phyloP scores from a whole-genome alignment of 2,888 invertebrate species.

The Eubasilissa splendida region DNA sequence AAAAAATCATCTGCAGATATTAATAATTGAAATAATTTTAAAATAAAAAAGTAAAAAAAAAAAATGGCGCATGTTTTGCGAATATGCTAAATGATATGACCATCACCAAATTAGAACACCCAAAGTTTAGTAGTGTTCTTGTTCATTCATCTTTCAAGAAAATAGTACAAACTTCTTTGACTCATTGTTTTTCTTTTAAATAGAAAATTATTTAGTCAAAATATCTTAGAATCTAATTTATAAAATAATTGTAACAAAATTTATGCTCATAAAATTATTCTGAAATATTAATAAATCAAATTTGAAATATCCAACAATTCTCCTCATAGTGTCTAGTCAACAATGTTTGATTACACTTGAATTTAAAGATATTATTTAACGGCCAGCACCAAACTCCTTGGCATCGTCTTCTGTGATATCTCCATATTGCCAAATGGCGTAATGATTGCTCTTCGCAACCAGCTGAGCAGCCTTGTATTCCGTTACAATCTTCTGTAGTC shows the following conservation, averaged over 20 bases:
- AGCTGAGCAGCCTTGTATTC: slow-evolving; percentile 92
- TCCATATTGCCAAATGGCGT: slow-evolving; percentile 98
- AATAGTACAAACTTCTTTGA: slow-evolving; percentile 33
- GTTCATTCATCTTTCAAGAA: slow-evolving; percentile 25
- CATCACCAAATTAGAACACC: slow-evolving; percentile 21
- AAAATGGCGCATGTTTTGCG: slow-evolving; percentile 2
- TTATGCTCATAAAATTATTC: slow-evolving; percentile 40
- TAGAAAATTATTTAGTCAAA: slow-evolving; percentile 32
- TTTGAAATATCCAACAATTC: slow-evolving; percentile 22
- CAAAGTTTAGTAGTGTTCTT: slow-evolving; percentile 16
- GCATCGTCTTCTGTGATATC: slow-evolving; percentile 97
- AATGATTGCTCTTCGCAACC: slow-evolving; percentile 87
- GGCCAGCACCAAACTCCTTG: slow-evolving; percentile 70
- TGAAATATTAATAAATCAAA: slow-evolving; percentile 34
- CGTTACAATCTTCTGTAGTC: slow-evolving; percentile 83
- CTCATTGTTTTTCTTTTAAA: not conserved
- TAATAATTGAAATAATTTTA: not conserved
- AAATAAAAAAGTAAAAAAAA: not conserved
- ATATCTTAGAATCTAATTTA: slow-evolving; percentile 42
- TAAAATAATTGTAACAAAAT: slow-evolving; percentile 43
- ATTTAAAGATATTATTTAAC: slow-evolving; percentile 61
- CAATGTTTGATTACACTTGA: not conserved
- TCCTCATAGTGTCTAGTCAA: not conserved
- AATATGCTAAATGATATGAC: slow-evolving; percentile 26
- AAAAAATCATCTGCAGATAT: slow-evolving; percentile 7